Conservation (phyloP, 2,888 invertebrate genomes). For the Monopis laevigella region DNA sequence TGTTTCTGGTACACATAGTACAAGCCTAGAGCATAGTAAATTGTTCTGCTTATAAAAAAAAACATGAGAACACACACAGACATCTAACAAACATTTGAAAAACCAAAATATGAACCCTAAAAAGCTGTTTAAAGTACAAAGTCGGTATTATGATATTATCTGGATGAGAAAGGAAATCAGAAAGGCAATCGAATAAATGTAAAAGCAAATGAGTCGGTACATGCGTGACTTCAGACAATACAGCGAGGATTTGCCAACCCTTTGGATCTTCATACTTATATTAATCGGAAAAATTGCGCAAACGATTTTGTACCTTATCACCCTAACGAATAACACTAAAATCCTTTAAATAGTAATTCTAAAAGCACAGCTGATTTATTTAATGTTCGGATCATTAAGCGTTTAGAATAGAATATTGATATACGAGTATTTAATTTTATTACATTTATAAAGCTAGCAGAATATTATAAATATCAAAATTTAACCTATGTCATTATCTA, state of each 20-base stretch:
- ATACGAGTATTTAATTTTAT: no score
- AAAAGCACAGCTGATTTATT: slow-evolving; percentile 5
- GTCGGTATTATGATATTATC: no score
- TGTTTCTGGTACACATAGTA: no score
- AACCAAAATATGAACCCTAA: no score
- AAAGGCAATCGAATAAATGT: slow-evolving; percentile 5
- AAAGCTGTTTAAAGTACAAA: no score
- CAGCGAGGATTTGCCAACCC: slow-evolving; percentile 63
- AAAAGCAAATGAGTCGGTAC: slow-evolving; percentile 16
- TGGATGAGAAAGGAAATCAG: slow-evolving; percentile 4
- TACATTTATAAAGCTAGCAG: no score
- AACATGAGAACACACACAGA: no score
- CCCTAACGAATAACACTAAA: not conserved
- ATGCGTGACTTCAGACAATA: slow-evolving; percentile 63
- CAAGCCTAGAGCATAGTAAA: no score
- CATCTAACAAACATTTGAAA: no score
- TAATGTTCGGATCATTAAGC: slow-evolving; percentile 5
- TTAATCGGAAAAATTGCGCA: not conserved
- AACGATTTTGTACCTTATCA: not conserved
- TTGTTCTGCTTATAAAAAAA: no score
- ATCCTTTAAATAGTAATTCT: not conserved
- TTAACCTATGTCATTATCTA: no score
- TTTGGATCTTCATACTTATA: slow-evolving; percentile 29
- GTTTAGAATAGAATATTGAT: slow-evolving; percentile 5
- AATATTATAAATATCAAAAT: no score